Base-by-base conservation (phyloP, 2,797 vertebrate species). In the Diplodus puntazzo region DNA sequence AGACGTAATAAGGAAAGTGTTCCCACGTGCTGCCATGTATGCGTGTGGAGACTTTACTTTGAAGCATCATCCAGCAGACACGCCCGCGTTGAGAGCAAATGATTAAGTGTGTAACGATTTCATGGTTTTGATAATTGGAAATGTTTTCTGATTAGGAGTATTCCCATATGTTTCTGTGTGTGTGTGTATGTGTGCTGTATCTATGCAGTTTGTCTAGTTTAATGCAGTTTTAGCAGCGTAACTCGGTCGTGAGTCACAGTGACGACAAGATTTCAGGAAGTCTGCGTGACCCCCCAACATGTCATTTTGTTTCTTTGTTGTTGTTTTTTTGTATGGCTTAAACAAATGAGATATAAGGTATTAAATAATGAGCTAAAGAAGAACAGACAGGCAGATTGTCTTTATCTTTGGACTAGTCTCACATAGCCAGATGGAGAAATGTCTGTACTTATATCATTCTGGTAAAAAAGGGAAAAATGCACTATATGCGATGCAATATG, bases 1-100 rank as follows among this genome's bases (percentile, higher is more conserved):
- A 68, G 27, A 10, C 11, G 39, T 65, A 73, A 66, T 53, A 43
- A 76, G 61, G 18, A 78, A 89, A 80, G 43, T 65, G 71, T 76
- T 79, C 62, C 71, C 73, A 57, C 5, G 50, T 77, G 69, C 60
- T 4, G 4, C 53, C 30, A 1, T 48, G 49, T 42, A 46, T 68
- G 27, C 2, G 3, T 70, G 59, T 58, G n/a, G 57, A 75, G 65
- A 59, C 1, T 46, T 43, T 49, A 58, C 57, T 30, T 39, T 64
- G 39, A 58, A 50, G 70, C 64, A 49, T 48, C 39, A 45, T 83
- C 14, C 65, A 76, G 18, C 61, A 61, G 45, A 16, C 61, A 61
- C 13, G 16, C 25, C 16, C 27, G 62, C 23, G 10, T 20, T 57
- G 16, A 53, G n/a, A 75, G 58, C 48, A 63, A 69, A 16, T 55